Conservation (phyloP, 2,113 vertebrate genomes). For the Cricetomys ansorgei region DNA sequence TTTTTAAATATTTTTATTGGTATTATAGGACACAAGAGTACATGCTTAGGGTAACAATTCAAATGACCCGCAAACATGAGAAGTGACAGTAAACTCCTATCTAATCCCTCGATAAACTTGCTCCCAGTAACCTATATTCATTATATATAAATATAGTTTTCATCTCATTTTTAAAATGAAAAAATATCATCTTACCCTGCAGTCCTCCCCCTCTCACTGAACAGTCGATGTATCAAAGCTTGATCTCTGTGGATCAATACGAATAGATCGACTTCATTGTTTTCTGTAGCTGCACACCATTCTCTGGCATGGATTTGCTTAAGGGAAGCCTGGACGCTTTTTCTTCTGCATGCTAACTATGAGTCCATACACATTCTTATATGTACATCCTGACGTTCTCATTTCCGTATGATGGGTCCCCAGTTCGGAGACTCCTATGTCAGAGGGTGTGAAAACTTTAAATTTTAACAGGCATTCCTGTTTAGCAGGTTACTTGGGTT, state of each 20-base stretch:
- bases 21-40: not conserved
- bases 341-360: constrained; percentile 10
- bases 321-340: not conserved
- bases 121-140: not conserved
- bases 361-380: not conserved
- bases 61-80: not conserved
- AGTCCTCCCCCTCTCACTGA: not conserved
- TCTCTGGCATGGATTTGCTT: not conserved
- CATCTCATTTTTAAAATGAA: constrained; percentile 20
- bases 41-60: not conserved
- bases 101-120: not conserved
- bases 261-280: not conserved
- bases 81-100: not conserved
- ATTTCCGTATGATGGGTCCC: not conserved
- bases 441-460: constrained; percentile 35
- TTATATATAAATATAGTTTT: not conserved
- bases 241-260: not conserved
- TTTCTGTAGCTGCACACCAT: not conserved
- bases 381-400: not conserved
- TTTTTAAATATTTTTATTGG: not conserved
- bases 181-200: not conserved
- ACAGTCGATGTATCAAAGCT: not conserved
- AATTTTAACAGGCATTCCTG: constrained; percentile 33
- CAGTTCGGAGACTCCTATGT: not conserved
- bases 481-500: constrained; percentile 27